Evolutionary conservation across 2,113 vertebrate genomes (phyloP), one percentile per base, ranked within the genome.

Genomic region (Amblyopsis rosae): DNA sequence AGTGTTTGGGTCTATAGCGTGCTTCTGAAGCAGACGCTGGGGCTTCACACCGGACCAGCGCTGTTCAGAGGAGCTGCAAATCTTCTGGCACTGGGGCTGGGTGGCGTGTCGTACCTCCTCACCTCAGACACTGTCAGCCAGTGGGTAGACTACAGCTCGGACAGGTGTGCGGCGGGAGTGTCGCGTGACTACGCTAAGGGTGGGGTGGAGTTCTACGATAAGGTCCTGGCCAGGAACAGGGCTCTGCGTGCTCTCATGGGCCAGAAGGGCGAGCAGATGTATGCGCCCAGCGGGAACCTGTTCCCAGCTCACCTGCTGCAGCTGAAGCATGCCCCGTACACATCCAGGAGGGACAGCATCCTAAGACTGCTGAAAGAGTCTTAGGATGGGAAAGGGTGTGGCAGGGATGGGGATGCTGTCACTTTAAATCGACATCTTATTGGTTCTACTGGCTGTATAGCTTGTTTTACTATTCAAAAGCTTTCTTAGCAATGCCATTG

Each of bases 131-230:
- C 94, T 0, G 19, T 96, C 72, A 92, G 77, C 62, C 87, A 94
- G 3, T 91, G 93, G 81, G 67, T 94, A 47, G 96, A 99, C 87
- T 94, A 91, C 58, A 89, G 71, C 71, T 87, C 94, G 0, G 96
- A 98, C 89, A 88, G 71, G 0, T 88, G 17, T 2, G 93, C 94
- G 0, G 96, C 96, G 0, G 35, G 82, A 3, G 50, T 98, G 68
- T 97, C 96, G 8, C 32, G 53, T 5, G 85, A 89, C 60, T 98
- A 98, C 0, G 92, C 95, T 70, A 87, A 51, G 17, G 96, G 96
- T 4, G 96, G 95, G 2, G 86, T 97, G 11, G 96, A 99, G 83
- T 99, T 98, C 86, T 99, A 98, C 3, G 90, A 96, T 63, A 96
- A 96, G 86, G 88, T 98, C 72, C 80, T 99, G 69, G 86, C 79